Evolutionary conservation across 2,888 invertebrate genomes (phyloP).

Genomic region (Bugula neritina): DNA sequence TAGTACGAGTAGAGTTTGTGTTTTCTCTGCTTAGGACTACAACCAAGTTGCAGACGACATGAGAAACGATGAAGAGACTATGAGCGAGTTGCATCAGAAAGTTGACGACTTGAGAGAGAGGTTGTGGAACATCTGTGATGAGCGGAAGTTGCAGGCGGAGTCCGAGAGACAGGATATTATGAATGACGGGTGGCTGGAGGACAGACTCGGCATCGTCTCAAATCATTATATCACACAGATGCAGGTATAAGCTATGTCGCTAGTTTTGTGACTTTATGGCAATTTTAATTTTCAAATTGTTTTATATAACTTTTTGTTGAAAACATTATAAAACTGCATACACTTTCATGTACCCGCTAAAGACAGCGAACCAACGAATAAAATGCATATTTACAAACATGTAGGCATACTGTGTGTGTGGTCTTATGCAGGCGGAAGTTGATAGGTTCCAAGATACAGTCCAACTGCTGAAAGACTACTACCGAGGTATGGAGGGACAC

Average conservation of each 20-base stretch:
- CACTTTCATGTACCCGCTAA: no score
- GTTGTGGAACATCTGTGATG: conserved; percentile 52
- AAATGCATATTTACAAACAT: no score
- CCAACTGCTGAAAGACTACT: conserved; percentile 51
- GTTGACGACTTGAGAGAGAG: conserved; percentile 51
- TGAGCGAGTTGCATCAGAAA: conserved; percentile 50
- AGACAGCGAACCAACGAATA: no score
- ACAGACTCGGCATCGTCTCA: conserved; percentile 48
- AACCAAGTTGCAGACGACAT: conserved; percentile 50
- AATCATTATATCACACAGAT: conserved; percentile 52
- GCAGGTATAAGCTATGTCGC: no score
- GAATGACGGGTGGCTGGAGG: conserved; percentile 52
- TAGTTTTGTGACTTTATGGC: no score
- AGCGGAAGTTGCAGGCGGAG: conserved; percentile 51
- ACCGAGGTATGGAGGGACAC: conserved; percentile 50
- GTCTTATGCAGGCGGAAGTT: conserved; percentile 38
- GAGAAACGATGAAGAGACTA: conserved; percentile 52
- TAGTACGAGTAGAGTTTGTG: no score
- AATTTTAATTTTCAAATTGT: no score
- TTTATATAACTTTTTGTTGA: no score
- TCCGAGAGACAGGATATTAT: conserved; percentile 43
- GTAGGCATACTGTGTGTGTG: no score
- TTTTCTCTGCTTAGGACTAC: conserved; percentile 50
- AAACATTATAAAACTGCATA: no score
- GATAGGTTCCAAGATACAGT: conserved; percentile 52